phyloP scores from a whole-genome alignment of 1,140 invertebrate species.

The Tetragnatha versicolor region DNA sequence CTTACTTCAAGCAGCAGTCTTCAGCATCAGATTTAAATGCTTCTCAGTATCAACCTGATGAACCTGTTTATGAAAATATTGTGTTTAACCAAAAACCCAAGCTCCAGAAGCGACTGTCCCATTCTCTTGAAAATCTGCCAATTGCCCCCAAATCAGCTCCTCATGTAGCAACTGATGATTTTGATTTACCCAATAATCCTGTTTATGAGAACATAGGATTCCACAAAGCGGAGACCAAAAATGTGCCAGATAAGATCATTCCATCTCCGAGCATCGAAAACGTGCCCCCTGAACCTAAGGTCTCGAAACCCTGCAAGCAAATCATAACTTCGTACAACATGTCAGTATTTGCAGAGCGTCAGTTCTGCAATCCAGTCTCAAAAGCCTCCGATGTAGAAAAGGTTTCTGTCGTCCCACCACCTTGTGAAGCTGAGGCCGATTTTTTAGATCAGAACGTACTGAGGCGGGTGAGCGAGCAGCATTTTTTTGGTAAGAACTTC shows the following conservation, averaged over 20 bases:
- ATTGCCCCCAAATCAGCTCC: slow-evolving; percentile 60
- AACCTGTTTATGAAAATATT: slow-evolving; percentile 55
- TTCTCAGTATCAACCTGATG: slow-evolving; percentile 32
- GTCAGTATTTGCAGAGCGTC: slow-evolving; percentile 1
- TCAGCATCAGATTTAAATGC: slow-evolving; percentile 49
- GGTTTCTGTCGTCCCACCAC: not conserved
- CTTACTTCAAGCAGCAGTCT: slow-evolving; percentile 49
- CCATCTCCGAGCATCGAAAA: not conserved
- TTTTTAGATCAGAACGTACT: slow-evolving; percentile 49
- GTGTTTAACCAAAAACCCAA: slow-evolving; percentile 33
- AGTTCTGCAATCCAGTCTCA: slow-evolving; percentile 17
- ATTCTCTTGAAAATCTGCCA: slow-evolving; percentile 73
- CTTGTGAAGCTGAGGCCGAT: slow-evolving; percentile 58
- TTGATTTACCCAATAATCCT: not conserved
- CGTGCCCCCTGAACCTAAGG: not conserved
- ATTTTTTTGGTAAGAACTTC: slow-evolving; percentile 43
- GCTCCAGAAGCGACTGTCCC: slow-evolving; percentile 59
- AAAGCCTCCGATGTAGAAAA: not conserved
- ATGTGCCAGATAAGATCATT: not conserved
- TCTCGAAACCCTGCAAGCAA: not conserved
- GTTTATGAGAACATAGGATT: slow-evolving; percentile 49
- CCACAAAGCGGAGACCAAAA: not conserved
- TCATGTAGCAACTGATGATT: not conserved
- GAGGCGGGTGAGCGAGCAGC: slow-evolving; percentile 38
- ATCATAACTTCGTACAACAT: not conserved